Percentiles rank a stretch among this genome's conserved stretches.
phyloP scores from a whole-genome alignment of 2,888 invertebrate genomes.

The Dryomyza anilis region DNA sequence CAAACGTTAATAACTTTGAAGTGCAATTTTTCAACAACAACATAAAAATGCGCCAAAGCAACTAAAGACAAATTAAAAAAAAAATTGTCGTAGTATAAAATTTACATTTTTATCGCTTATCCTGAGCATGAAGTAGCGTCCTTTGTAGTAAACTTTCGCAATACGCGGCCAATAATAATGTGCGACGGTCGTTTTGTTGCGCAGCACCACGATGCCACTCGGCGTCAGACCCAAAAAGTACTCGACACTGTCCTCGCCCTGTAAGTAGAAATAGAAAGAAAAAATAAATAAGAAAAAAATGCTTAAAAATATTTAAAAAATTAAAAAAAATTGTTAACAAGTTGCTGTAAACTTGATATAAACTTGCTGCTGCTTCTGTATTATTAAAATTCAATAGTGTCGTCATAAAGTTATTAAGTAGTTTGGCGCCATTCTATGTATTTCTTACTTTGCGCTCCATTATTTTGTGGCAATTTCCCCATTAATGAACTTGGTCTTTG shows the following conservation, averaged over 20 bases:
- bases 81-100: conserved; percentile 31
- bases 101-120: conserved; percentile 96
- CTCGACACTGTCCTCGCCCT: conserved; percentile 96
- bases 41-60: no score
- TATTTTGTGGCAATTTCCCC: conserved; percentile 13
- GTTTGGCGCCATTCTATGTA: conserved; percentile 22
- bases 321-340: conserved; percentile 16
- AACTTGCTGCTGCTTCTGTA: conserved; percentile 29
- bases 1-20: conserved; percentile 10
- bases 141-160: conserved; percentile 95
- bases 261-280: conserved; percentile 43
- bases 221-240: conserved; percentile 96
- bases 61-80: conserved; percentile 23
- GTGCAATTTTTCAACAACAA: conserved; percentile 8
- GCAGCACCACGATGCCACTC: conserved; percentile 90
- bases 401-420: conserved; percentile 46
- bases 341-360: conserved; percentile 28
- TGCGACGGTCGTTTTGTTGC: conserved; percentile 95
- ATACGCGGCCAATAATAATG: conserved; percentile 99
- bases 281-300: conserved; percentile 26
- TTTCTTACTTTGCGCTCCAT: not conserved
- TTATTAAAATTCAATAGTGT: conserved; percentile 37
- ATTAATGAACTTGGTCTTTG: conserved; percentile 22
- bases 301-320: not conserved
- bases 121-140: conserved; percentile 93